Evolutionary conservation across 2,797 vertebrate genomes (phyloP), one percentile per base, ranked within the genome.

Genomic region (Dendrocincla tyrannina): DNA sequence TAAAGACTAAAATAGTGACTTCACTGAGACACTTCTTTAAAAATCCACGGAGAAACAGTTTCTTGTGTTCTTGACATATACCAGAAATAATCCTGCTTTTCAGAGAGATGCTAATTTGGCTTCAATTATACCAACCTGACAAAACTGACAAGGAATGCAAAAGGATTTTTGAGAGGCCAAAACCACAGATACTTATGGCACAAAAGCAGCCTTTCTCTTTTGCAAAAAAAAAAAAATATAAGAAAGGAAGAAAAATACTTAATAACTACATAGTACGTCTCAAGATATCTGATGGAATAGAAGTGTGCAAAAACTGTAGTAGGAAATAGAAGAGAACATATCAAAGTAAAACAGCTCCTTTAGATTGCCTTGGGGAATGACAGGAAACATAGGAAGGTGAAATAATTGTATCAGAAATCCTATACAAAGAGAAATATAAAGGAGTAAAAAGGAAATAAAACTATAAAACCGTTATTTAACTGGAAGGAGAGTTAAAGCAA

Each of bases 221-320:
- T 7, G 3, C 0, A 23, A 55, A 60, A 42, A 17, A 2, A 62
- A 5, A 69, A 30, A 37, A 30, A 18, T 4, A 1, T 2, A 3
- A 13, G 10, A 9, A 9, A 13, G 2, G 2, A 8, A 3, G 2
- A 2, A 10, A n/a, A 58, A 12, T 0, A 22, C 4, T 70, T 79
- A 1, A 33, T 5, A 84, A 32, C 12, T 42, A 47, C 0, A 0
- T 33, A 50, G 11, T 17, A 33, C 28, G 33, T 56, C 72, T 66
- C n/a, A 79, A 82, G 33, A 37, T 9, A 88, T 4, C 19, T 4
- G 7, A 85, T 55, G 25, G 60, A 76, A 42, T 2, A 58, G 11
- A 81, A 85, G 8, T 11, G 17, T 56, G 35, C 10, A 27, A 83
- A 76, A 85, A 75, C 19, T 2, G 0, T 9, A 39, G 7, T n/a